Conservation (phyloP, 2,888 invertebrate species). For the Pammene aurita region DNA sequence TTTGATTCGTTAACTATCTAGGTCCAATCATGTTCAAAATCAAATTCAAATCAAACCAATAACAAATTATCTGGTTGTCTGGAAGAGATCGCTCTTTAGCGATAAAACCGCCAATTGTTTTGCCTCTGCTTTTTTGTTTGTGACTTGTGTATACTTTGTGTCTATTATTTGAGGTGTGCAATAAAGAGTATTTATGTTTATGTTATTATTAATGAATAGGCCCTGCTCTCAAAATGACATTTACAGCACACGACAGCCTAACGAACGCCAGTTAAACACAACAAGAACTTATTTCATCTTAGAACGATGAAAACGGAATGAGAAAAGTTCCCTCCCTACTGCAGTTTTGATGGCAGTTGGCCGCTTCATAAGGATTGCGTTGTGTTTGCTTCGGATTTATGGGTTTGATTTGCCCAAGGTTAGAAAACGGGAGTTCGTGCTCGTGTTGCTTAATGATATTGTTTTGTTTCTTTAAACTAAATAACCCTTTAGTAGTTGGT, state of each 20-base stretch:
- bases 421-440: constrained; percentile 23
- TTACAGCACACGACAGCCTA: constrained; percentile 7
- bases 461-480: background rate
- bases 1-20: too few relatives aligned
- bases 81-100: too few relatives aligned
- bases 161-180: too few relatives aligned
- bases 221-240: background rate
- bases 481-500: background rate
- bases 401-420: constrained; percentile 35
- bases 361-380: constrained; percentile 37
- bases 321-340: constrained; percentile 52
- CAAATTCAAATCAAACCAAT: too few relatives aligned
- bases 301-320: constrained; percentile 51
- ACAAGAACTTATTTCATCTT: constrained; percentile 51
- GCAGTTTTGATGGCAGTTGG: constrained; percentile 46
- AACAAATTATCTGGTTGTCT: too few relatives aligned
- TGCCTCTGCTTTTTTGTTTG: too few relatives aligned
- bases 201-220: too few relatives aligned
- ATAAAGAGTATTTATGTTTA: too few relatives aligned
- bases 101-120: too few relatives aligned
- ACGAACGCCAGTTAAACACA: constrained; percentile 27
- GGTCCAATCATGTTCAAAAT: too few relatives aligned
- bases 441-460: constrained; percentile 3
- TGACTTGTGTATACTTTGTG: too few relatives aligned
- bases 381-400: constrained; percentile 37